Base-by-base conservation (phyloP, 1,140 invertebrate species). In the Microplitis demolitor region DNA sequence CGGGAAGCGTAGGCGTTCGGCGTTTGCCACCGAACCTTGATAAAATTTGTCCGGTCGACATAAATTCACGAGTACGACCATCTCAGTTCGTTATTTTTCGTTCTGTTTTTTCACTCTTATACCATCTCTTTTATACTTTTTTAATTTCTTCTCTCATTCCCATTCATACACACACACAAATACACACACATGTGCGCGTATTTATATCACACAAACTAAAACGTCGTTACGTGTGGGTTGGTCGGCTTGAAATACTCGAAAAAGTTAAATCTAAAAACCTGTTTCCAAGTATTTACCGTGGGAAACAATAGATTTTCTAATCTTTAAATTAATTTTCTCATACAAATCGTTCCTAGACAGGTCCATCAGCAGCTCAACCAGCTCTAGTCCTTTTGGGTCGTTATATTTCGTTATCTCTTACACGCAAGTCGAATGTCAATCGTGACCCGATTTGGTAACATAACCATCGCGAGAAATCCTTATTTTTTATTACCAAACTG, bases 1-100 rank as follows among this genome's bases (percentile, higher is more conserved):
- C 81, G 70, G 70, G 67, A 69, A 74, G 83, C 80, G 85, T 86
- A 79, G 85, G 86, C 83, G 86, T 80, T 71, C 77, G 78, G 77
- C 80, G 84, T 85, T 87, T 86, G 86, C 86, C 85, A 87, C 86
- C 78, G 86, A 83, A 85, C 79, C 80, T 80, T 82, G 86, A 87
- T 87, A 87, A 87, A 87, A 87, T 87, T 87, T 85, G 86, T 84
- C 84, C 80, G 75, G 75, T 77, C 82, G 79, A 84, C 80, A 86
- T 87, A 86, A 87, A 87, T 87, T 83, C 80, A 84, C 83, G 79
- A 81, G 84, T 85, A 81, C 81, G 76, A 79, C 79, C 34, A 31
- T 39, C 60, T 35, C 5, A 11, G 39, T 11, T 45, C 4, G 6
- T 9, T 45, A 11, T 16, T 58, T 8, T 71, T 54, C 14, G 24